Evolutionary conservation across 2,113 vertebrate species (phyloP).

Genomic region (Brachyhypopomus gauderio): DNA sequence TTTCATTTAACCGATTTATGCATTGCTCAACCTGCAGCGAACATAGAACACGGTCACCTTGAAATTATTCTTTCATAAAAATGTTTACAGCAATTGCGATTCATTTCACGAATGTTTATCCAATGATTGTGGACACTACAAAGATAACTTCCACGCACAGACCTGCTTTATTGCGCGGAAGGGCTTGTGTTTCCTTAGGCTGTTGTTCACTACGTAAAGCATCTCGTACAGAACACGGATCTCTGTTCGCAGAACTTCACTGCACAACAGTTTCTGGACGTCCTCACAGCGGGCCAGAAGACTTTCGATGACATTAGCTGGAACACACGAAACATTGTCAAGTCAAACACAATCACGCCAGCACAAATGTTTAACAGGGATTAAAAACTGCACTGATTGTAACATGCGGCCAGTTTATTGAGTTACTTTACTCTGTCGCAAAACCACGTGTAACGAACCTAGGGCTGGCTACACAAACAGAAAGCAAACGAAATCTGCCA

Average conservation of each 20-base stretch:
- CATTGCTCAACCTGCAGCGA: conserved; percentile 75
- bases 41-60: not conserved
- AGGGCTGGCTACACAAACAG: not conserved
- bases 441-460: conserved; percentile 4
- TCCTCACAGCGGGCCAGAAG: conserved; percentile 41
- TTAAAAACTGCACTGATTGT: too few species aligned
- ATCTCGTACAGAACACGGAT: conserved; percentile 68
- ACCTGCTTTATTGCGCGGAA: conserved; percentile 73
- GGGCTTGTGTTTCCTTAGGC: conserved; percentile 66
- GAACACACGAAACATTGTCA: not conserved
- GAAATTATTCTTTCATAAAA: not conserved
- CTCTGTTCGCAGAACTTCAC: conserved; percentile 71
- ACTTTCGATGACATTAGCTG: conserved; percentile 8
- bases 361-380: too few species aligned
- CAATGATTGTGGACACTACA: too few species aligned
- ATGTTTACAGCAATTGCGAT: too few species aligned
- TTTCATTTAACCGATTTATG: conserved; percentile 71
- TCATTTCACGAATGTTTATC: too few species aligned
- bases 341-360: too few species aligned
- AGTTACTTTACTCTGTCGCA: too few species aligned
- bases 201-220: conserved; percentile 67
- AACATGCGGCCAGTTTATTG: too few species aligned
- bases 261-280: conserved; percentile 60
- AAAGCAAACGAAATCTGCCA: not conserved
- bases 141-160: not conserved